Percentiles rank a stretch among this genome's conserved stretches.
phyloP scores from a whole-genome alignment of 2,888 invertebrate species.

The Cylindroiulus punctatus region DNA sequence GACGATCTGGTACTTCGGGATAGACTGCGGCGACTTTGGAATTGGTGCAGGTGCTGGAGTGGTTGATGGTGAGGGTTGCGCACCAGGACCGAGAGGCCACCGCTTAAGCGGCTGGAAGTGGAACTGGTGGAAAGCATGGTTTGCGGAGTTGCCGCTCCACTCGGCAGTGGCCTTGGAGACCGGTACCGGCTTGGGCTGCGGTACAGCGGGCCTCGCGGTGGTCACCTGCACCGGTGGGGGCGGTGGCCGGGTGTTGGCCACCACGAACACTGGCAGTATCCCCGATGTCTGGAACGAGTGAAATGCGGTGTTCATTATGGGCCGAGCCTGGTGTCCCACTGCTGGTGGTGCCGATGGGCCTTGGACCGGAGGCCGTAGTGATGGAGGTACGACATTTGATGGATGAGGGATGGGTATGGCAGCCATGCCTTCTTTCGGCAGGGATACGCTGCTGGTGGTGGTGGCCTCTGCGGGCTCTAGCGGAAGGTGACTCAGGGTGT shows the following conservation, averaged over 20 bases:
- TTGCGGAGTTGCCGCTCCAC: slow-evolving; percentile 59
- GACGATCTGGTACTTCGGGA: neutral
- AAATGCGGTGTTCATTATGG: slow-evolving; percentile 16
- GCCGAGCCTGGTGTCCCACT: neutral
- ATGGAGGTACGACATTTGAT: neutral
- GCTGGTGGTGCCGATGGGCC: neutral
- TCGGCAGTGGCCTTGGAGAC: neutral
- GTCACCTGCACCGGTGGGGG: neutral
- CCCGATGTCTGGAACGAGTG: slow-evolving; percentile 16
- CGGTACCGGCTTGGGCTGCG: neutral
- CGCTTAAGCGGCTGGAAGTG: slow-evolving; percentile 60
- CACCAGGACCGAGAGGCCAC: slow-evolving; percentile 51
- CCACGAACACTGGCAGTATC: neutral
- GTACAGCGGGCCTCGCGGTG: neutral
- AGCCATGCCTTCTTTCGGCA: neutral
- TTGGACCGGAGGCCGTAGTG: neutral
- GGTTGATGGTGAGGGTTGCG: neutral
- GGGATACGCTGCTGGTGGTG: neutral
- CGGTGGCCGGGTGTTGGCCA: neutral
- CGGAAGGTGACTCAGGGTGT: neutral
- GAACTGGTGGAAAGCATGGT: slow-evolving; percentile 61
- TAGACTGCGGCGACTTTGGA: neutral
- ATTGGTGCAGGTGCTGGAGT: neutral
- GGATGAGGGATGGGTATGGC: neutral
- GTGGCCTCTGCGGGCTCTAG: neutral